These are phyloP conservation scores for Corticium candelabrum DNA, from an alignment of 37 sponge, comb jelly and placozoan genomes.

Conservation along the genomic window DNA sequence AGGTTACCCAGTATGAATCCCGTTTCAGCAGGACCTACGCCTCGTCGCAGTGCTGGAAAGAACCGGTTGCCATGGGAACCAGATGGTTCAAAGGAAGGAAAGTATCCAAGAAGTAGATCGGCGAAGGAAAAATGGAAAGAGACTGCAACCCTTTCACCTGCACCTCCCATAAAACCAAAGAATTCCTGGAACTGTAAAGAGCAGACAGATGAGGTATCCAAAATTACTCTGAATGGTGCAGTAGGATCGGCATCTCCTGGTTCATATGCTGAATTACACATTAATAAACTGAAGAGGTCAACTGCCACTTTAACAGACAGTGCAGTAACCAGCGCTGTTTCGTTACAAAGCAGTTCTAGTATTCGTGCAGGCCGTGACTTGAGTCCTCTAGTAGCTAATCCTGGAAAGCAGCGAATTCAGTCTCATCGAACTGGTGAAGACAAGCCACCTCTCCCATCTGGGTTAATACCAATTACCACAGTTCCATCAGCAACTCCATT, in stretches of 20 bases:
- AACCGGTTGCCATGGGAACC: slow-evolving; percentile 21
- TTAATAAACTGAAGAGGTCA: neutral
- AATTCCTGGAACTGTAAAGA: neutral
- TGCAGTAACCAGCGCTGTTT: no score
- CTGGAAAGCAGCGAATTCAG: no score
- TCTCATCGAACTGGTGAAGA: no score
- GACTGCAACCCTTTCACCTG: neutral
- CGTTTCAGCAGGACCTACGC: neutral
- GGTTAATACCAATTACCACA: neutral
- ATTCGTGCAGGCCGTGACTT: no score
- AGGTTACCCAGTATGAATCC: neutral
- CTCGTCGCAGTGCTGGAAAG: slow-evolving; percentile 15
- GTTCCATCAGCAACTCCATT: neutral
- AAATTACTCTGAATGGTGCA: neutral
- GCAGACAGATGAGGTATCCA: neutral
- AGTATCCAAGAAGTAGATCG: no score
- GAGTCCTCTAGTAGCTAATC: no score
- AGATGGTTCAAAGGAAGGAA: neutral
- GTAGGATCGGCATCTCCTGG: neutral
- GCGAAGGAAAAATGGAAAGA: neutral
- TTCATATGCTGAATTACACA: neutral
- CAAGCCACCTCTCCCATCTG: no score
- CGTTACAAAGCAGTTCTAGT: no score
- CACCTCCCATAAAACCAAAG: neutral
- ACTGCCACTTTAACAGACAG: no score